phyloP scores from a whole-genome alignment of 1,140 invertebrate species.

The Eumeta japonica region DNA sequence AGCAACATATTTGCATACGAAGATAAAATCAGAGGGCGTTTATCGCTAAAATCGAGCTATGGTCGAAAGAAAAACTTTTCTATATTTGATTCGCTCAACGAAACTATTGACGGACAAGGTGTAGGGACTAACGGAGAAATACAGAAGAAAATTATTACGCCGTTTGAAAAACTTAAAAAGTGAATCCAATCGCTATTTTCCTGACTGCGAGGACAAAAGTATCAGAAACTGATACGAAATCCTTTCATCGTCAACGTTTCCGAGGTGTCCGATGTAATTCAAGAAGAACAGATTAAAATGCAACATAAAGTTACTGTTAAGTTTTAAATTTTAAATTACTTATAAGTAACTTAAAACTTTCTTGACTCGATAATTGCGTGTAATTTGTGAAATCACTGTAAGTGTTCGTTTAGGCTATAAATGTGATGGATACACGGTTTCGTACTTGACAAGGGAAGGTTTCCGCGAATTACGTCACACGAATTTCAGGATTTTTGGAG shows the following conservation, averaged over 20 bases:
- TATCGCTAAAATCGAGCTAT: slow-evolving; percentile 14
- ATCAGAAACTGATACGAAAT: background rate
- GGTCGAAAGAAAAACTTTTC: slow-evolving; percentile 11
- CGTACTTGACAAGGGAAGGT: too few relatives aligned
- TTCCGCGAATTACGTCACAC: too few relatives aligned
- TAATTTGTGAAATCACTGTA: too few relatives aligned
- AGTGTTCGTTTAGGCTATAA: too few relatives aligned
- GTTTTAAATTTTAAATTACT: too few relatives aligned
- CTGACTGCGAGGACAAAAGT: background rate
- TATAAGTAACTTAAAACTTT: too few relatives aligned
- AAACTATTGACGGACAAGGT: slow-evolving; percentile 10
- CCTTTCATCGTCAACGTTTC: slow-evolving; percentile 1
- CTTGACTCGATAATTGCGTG: too few relatives aligned
- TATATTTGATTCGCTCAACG: slow-evolving; percentile 10
- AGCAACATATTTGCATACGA: slow-evolving; percentile 17
- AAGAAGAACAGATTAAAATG: background rate
- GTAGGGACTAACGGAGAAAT: slow-evolving; percentile 12
- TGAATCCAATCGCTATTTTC: slow-evolving; percentile 13
- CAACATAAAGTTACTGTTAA: too few relatives aligned
- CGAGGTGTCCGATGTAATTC: background rate
- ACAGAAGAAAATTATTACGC: slow-evolving; percentile 8
- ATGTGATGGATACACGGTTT: too few relatives aligned
- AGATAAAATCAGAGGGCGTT: slow-evolving; percentile 14
- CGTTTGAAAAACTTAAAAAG: slow-evolving; percentile 11
- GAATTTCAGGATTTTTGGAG: too few relatives aligned